These are phyloP conservation scores for Chloebia gouldiae DNA, from an alignment of 2,113 vertebrate genomes.

Conservation along the genomic window DNA sequence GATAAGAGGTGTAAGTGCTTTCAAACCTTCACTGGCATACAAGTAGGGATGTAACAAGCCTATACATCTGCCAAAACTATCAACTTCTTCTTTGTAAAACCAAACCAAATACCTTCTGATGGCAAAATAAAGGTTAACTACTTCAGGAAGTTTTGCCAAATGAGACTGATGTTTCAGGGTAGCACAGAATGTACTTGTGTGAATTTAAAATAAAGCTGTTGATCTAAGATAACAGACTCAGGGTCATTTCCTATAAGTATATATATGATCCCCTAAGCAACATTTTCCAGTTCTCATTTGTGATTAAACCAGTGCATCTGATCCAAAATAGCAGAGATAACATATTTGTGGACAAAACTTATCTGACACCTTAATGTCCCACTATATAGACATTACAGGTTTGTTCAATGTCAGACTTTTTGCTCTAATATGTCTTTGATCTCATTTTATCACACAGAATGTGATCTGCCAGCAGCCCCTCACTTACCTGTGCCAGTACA, in stretches of 20 bases:
- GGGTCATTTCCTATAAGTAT: not conserved
- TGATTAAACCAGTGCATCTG: not conserved
- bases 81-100: not conserved
- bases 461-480: not conserved
- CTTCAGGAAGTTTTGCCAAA: not conserved
- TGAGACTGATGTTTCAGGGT: not conserved
- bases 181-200: not conserved
- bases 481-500: not conserved
- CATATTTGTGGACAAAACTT: not conserved
- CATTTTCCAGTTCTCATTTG: not conserved
- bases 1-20: not conserved
- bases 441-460: not conserved
- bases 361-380: not conserved
- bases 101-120: not conserved
- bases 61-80: not conserved
- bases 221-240: not conserved
- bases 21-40: not conserved
- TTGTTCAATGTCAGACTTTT: not conserved
- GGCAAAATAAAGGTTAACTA: not conserved
- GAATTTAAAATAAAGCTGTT: not conserved
- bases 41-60: not conserved
- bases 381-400: not conserved
- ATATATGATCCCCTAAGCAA: not conserved
- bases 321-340: not conserved
- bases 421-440: not conserved